phyloP scores from a whole-genome alignment of 2,113 vertebrate genomes.

The Ptychochromis oligacanthus region DNA sequence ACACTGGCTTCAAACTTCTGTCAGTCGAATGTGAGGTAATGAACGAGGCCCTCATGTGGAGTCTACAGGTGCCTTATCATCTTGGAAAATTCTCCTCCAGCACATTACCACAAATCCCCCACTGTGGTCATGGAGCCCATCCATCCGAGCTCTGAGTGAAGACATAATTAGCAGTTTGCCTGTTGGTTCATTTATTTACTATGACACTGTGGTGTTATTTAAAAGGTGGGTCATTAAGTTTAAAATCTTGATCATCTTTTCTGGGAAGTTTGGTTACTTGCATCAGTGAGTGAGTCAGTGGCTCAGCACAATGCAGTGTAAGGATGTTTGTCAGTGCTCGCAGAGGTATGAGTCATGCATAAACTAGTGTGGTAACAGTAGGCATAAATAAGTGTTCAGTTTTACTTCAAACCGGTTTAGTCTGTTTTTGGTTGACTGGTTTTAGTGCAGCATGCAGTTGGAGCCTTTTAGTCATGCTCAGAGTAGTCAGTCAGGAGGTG shows the following conservation, averaged over 20 bases:
- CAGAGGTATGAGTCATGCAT: neutral
- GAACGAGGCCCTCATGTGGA: no score
- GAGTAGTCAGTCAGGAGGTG: neutral
- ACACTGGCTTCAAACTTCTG: no score
- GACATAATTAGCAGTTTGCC: neutral
- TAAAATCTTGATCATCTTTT: neutral
- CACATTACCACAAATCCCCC: no score
- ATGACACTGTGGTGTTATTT: neutral
- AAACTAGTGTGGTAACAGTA: neutral
- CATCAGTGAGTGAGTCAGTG: neutral
- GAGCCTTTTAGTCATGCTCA: neutral
- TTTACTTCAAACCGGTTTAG: neutral
- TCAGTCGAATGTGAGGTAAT: no score
- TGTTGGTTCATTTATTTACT: accelerated
- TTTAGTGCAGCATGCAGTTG: neutral
- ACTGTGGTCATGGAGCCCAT: neutral
- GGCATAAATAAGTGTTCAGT: neutral
- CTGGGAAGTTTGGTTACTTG: neutral
- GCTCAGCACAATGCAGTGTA: neutral
- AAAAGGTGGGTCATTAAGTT: neutral
- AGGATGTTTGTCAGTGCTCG: neutral
- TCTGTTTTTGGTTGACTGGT: neutral
- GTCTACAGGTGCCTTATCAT: neutral
- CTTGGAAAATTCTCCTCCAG: neutral
- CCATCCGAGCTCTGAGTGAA: neutral